These are phyloP conservation scores for Eubasilissa regina DNA, from an alignment of 1,140 invertebrate species.

Conservation along the genomic window DNA sequence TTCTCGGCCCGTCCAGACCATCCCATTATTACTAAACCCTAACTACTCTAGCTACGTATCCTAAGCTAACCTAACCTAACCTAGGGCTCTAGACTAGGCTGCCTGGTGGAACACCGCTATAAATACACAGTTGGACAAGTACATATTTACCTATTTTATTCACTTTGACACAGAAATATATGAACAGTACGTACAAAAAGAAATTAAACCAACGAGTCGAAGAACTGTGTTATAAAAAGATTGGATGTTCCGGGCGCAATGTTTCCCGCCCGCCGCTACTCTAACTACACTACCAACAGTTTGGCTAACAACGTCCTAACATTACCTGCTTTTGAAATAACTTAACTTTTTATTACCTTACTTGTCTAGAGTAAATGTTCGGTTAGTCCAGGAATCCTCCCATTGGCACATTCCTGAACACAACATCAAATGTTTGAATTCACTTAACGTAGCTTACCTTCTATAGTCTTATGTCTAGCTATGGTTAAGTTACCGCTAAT, in stretches of 20 bases:
- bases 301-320: conserved; percentile 51
- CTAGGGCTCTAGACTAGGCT: conserved; percentile 71
- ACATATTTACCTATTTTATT: conserved; percentile 61
- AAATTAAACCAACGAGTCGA: conserved; percentile 41
- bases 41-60: conserved; percentile 58
- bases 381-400: conserved; percentile 56
- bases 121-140: conserved; percentile 73
- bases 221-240: conserved; percentile 28
- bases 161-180: conserved; percentile 47
- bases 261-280: conserved; percentile 30
- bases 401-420: conserved; percentile 57
- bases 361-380: conserved; percentile 46
- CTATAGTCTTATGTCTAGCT: conserved; percentile 51
- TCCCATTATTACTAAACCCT: conserved; percentile 54
- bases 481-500: conserved; percentile 50
- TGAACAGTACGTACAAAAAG: conserved; percentile 49
- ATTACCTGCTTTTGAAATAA: conserved; percentile 41
- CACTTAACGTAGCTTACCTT: conserved; percentile 51
- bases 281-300: conserved; percentile 57
- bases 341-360: conserved; percentile 36
- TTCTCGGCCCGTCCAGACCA: conserved; percentile 45
- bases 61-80: conserved; percentile 68
- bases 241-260: conserved; percentile 23
- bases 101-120: conserved; percentile 72
- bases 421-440: conserved; percentile 51